phyloP scores from a whole-genome alignment of 2,888 invertebrate genomes.

The Mantis religiosa region DNA sequence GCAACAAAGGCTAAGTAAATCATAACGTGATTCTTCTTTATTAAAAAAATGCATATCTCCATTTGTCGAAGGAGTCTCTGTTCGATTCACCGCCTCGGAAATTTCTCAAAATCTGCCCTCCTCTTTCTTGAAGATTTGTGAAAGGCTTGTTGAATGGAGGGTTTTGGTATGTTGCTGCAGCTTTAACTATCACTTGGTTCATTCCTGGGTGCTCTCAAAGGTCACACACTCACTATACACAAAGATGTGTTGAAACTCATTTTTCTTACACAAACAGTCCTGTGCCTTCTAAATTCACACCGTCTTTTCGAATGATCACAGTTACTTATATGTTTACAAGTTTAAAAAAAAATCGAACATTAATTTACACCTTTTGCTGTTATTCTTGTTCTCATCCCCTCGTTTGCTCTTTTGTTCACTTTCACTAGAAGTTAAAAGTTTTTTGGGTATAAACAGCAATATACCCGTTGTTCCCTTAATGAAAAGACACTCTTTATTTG shows the following conservation, averaged over 20 bases:
- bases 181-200: neutral
- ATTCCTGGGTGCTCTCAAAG: neutral
- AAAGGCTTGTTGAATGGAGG: neutral
- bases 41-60: neutral
- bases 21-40: neutral
- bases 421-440: neutral
- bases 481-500: neutral
- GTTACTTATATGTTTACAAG: neutral
- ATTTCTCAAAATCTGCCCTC: neutral
- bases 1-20: neutral
- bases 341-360: neutral
- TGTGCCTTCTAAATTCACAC: neutral
- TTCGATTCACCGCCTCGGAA: neutral
- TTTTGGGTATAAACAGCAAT: neutral
- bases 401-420: neutral
- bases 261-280: neutral
- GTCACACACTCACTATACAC: neutral
- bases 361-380: neutral
- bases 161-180: neutral
- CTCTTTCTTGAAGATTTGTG: neutral
- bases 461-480: neutral
- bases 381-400: neutral
- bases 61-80: neutral
- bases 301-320: neutral
- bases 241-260: neutral